A percentile compares a stretch with the other conserved stretches of the same genome.
phyloP scores from a whole-genome alignment of 2,113 vertebrate species.

The Mellivora capensis region DNA sequence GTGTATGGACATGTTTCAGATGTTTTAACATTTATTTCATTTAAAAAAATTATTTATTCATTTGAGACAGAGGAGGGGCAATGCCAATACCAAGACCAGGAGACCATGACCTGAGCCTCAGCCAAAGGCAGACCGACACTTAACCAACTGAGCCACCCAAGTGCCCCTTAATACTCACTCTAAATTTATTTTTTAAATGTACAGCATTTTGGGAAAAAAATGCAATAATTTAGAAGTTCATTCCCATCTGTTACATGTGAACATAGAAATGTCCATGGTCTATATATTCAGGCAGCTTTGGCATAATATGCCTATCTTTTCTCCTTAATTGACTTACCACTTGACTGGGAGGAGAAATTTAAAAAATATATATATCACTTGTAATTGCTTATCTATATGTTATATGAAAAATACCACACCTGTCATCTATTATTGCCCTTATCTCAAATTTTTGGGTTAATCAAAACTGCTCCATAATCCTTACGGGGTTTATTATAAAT shows the following conservation, averaged over 20 bases:
- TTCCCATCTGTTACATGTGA: background rate
- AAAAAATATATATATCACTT: background rate
- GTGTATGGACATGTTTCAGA: background rate
- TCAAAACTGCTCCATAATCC: background rate
- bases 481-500: background rate
- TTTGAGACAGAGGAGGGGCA: no score
- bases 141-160: no score
- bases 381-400: background rate
- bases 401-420: background rate
- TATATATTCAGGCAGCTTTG: background rate
- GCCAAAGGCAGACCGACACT: no score
- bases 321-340: background rate
- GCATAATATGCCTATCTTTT: background rate
- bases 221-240: background rate
- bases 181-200: background rate
- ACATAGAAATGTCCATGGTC: background rate
- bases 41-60: no score
- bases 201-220: background rate
- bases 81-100: no score
- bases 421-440: background rate
- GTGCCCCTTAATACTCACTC: background rate
- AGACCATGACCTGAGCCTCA: no score
- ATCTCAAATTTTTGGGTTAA: background rate
- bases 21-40: no score
- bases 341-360: background rate